Conservation (phyloP, 2,888 invertebrate species). For the Parnassius apollo region DNA sequence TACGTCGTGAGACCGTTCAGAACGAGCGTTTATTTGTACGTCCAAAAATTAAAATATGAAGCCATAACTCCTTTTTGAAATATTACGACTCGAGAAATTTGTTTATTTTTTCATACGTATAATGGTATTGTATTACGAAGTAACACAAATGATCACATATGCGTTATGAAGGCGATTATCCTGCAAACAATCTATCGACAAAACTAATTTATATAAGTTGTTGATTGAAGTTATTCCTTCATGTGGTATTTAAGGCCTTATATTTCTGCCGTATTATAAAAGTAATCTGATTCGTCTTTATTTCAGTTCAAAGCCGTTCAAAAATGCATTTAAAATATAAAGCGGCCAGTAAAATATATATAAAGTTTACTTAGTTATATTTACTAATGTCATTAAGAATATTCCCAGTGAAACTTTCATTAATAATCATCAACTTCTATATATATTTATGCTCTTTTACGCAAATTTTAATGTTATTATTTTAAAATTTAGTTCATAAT, state of each 20-base stretch:
- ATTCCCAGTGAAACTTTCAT: no score
- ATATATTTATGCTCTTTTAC: no score
- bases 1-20: constrained; percentile 33
- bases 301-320: no score
- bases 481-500: no score
- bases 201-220: constrained; percentile 11
- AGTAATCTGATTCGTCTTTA: no score
- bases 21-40: constrained; percentile 34
- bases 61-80: constrained; percentile 29
- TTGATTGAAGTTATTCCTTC: constrained; percentile 5
- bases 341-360: no score
- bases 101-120: constrained; percentile 10
- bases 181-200: constrained; percentile 15
- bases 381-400: no score
- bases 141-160: constrained; percentile 14
- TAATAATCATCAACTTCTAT: no score
- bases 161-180: constrained; percentile 1
- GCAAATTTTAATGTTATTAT: no score
- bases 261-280: no score
- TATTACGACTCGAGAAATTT: constrained; percentile 20
- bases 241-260: background rate
- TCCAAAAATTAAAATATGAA: constrained; percentile 34
- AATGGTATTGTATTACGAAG: constrained; percentile 7
- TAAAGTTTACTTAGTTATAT: no score
- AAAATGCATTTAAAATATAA: no score